phyloP scores from a whole-genome alignment of 2,113 vertebrate species.

The Pelecanoides urinatrix region DNA sequence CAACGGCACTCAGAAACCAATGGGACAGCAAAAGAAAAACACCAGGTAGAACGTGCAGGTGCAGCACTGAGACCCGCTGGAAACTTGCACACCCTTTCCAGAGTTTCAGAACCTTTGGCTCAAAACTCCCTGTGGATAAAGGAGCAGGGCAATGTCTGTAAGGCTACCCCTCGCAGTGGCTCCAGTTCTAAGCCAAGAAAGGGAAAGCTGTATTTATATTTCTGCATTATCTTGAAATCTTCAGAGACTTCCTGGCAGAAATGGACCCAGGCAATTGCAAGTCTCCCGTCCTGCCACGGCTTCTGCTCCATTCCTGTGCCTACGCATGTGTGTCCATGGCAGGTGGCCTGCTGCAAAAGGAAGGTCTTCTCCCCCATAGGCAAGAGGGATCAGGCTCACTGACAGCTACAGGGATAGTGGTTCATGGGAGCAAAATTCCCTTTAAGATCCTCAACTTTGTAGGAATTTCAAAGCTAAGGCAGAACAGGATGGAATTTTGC shows the following conservation, averaged over 20 bases:
- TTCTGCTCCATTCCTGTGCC: not conserved
- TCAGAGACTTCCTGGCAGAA: not conserved
- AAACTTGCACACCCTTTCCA: not conserved
- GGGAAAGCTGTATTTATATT: not conserved
- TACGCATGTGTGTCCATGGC: not conserved
- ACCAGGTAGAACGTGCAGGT: not conserved
- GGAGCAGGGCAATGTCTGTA: not conserved
- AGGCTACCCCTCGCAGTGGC: not conserved
- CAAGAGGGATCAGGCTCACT: not conserved
- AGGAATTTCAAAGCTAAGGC: not conserved
- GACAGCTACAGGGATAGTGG: not conserved
- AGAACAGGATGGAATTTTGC: not conserved
- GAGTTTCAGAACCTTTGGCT: not conserved
- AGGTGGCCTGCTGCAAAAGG: not conserved
- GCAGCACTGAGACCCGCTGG: not conserved
- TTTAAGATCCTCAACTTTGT: not conserved
- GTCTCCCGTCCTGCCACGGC: not conserved
- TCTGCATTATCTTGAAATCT: not conserved
- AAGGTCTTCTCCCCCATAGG: not conserved
- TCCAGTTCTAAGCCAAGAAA: not conserved
- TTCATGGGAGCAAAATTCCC: not conserved
- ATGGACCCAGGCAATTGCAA: accelerated
- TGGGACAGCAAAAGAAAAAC: not conserved
- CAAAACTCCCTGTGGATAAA: not conserved
- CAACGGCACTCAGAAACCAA: not conserved